phyloP scores from a whole-genome alignment of 1,140 invertebrate genomes.

The Drosophila littoralis region DNA sequence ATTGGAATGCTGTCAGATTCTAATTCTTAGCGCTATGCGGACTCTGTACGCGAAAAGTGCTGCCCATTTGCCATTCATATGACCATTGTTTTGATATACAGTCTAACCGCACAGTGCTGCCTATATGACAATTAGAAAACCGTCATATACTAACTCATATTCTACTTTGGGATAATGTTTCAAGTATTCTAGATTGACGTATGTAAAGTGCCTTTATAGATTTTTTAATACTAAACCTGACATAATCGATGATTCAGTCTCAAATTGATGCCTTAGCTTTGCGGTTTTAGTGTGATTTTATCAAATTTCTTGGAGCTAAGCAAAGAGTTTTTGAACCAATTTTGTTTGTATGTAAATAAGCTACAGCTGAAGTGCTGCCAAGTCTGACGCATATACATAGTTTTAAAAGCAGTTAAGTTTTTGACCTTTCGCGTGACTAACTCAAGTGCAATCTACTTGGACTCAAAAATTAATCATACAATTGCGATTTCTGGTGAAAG shows the following conservation, averaged over 20 bases:
- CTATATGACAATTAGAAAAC: too few relatives aligned
- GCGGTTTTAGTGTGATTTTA: constrained; percentile 2
- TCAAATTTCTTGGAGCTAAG: neutral
- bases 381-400: constrained; percentile 6
- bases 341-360: neutral
- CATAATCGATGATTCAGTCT: constrained; percentile 9
- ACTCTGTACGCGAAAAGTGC: too few relatives aligned
- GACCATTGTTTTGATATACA: too few relatives aligned
- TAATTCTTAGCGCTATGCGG: too few relatives aligned
- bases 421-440: constrained; percentile 5
- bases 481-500: neutral
- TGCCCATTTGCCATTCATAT: too few relatives aligned
- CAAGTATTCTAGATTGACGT: too few relatives aligned
- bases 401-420: neutral
- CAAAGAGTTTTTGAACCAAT: neutral
- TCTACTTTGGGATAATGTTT: too few relatives aligned
- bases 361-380: neutral
- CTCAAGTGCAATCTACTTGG: neutral
- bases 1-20: too few relatives aligned
- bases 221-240: neutral
- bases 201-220: neutral
- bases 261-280: neutral
- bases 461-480: neutral
- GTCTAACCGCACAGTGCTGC: too few relatives aligned
- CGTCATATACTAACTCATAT: too few relatives aligned